phyloP scores from a whole-genome alignment of 2,797 vertebrate species.

The Anas bahamensis region DNA sequence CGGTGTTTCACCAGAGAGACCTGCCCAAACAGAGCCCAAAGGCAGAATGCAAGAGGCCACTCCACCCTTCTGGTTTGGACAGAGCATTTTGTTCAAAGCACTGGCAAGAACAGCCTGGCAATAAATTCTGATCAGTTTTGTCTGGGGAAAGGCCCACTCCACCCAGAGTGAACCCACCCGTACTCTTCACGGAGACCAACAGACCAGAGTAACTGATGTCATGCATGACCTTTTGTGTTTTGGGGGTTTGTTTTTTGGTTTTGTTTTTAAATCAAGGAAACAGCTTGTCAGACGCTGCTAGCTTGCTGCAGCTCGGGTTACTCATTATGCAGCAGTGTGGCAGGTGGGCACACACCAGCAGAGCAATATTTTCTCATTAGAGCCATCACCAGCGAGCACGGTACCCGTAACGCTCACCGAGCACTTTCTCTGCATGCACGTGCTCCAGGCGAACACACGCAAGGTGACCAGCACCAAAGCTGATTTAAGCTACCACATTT shows the following conservation, averaged over 20 bases:
- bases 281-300: background rate
- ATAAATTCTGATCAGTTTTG: background rate
- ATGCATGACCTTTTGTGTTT: background rate
- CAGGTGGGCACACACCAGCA: background rate
- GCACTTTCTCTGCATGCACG: rapidly evolving
- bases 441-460: rapidly evolving
- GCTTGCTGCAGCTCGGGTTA: background rate
- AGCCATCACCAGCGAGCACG: background rate
- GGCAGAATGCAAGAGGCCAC: background rate
- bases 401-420: background rate
- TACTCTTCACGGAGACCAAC: rapidly evolving
- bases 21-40: background rate
- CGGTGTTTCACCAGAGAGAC: background rate
- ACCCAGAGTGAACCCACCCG: background rate
- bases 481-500: background rate
- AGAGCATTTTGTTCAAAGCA: background rate
- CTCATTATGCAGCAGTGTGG: background rate
- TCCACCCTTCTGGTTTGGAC: background rate
- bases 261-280: constrained; percentile 1
- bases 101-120: background rate
- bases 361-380: constrained; percentile 62
- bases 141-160: rapidly evolving
- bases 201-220: background rate
- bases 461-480: background rate
- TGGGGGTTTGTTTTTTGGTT: background rate